These are phyloP conservation scores for Phataginus tricuspis DNA, from an alignment of 2,797 vertebrate species.

Conservation along the genomic window DNA sequence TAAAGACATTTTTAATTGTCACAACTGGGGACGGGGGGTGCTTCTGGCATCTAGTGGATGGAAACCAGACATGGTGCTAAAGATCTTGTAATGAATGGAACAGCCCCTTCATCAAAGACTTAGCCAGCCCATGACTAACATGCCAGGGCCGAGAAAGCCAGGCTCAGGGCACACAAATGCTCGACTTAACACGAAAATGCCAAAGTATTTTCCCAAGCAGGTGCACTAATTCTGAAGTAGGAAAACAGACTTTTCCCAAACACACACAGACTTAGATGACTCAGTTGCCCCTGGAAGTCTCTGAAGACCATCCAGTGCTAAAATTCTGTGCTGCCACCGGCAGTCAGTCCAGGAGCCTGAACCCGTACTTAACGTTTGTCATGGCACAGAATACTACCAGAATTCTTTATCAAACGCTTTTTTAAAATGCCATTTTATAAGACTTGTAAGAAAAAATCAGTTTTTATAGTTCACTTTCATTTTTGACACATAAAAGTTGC, in stretches of 20 bases:
- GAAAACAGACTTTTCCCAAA: background rate
- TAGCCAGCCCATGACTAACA: background rate
- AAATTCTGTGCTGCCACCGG: background rate
- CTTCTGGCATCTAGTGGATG: background rate
- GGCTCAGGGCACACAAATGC: too few relatives aligned
- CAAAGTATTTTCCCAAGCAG: background rate
- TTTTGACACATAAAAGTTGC: background rate
- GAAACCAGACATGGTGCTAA: background rate
- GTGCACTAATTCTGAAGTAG: background rate
- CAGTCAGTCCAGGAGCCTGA: background rate
- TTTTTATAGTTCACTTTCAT: background rate
- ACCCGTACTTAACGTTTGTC: background rate
- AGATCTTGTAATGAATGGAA: too few relatives aligned
- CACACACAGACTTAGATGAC: background rate
- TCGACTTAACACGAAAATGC: background rate
- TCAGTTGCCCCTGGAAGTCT: background rate
- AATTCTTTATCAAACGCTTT: background rate
- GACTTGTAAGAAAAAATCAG: background rate
- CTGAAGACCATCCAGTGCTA: background rate
- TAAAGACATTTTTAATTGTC: background rate
- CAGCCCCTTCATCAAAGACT: too few relatives aligned
- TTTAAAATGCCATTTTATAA: background rate
- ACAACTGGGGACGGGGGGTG: background rate
- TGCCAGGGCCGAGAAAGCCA: too few relatives aligned
- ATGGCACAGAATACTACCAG: background rate